Evolutionary conservation across 2,888 invertebrate genomes (phyloP).

Genomic region (Mechanitis messenoides): DNA sequence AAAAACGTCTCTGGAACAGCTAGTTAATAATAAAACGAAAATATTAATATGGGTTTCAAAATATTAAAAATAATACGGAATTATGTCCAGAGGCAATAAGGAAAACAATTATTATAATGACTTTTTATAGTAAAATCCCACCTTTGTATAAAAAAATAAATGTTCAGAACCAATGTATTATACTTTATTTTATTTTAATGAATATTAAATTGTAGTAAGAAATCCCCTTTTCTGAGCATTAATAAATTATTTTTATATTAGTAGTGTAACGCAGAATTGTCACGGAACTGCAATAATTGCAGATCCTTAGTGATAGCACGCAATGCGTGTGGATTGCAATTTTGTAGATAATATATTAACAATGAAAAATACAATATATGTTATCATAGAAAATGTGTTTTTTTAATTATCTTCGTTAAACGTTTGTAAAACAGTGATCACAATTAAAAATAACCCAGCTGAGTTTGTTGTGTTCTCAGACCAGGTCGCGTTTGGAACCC

Average conservation of each 20-base stretch:
- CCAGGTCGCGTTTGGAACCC: no score
- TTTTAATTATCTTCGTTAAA: no score
- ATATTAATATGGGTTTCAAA: background rate
- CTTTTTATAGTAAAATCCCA: no score
- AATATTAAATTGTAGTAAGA: no score
- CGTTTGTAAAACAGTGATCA: no score
- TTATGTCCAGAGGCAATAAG: background rate
- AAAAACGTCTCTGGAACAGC: no score
- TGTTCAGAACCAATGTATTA: no score
- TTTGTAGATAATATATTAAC: background rate
- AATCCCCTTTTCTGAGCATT: background rate
- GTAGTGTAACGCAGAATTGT: background rate
- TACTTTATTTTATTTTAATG: no score
- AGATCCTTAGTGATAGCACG: background rate
- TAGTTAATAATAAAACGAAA: no score
- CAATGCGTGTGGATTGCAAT: background rate
- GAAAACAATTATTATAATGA: slow-evolving; percentile 1
- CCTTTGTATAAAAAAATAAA: no score
- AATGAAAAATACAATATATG: background rate
- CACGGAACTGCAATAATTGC: background rate
- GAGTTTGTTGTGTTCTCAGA: no score
- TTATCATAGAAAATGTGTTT: background rate
- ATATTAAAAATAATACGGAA: background rate
- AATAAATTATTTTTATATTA: background rate
- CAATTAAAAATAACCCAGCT: no score